A percentile compares a stretch with the other conserved stretches of the same genome.
phyloP scores from a whole-genome alignment of 2,888 invertebrate species.

The Drosophila bunnanda region DNA sequence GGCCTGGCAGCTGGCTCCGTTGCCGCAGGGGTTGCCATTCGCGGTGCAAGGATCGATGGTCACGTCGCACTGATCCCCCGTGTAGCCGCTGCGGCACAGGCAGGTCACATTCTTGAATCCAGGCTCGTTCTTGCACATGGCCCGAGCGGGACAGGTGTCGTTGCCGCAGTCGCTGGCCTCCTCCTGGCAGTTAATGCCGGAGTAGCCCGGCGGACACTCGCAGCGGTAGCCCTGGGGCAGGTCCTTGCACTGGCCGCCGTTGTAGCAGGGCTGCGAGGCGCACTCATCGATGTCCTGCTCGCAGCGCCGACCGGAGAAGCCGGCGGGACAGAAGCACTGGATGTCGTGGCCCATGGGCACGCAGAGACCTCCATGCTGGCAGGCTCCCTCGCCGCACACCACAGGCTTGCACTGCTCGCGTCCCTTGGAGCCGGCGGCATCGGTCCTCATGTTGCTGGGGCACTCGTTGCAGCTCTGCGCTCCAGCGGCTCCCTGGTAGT shows the following conservation, averaged over 20 bases:
- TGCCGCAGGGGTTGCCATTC: constrained; percentile 95
- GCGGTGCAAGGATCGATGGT: constrained; percentile 96
- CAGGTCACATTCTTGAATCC: constrained; percentile 96
- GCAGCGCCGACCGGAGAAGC: constrained; percentile 96
- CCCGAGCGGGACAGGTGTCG: constrained; percentile 96
- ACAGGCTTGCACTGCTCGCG: constrained; percentile 94
- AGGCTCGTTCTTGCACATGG: constrained; percentile 98
- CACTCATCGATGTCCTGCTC: constrained; percentile 98
- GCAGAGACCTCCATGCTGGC: constrained; percentile 96
- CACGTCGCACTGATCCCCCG: constrained; percentile 95
- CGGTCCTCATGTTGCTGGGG: constrained; percentile 95
- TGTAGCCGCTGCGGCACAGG: constrained; percentile 96
- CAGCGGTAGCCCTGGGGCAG: constrained; percentile 96
- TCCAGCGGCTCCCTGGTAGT: constrained; percentile 94
- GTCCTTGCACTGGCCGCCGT: constrained; percentile 96
- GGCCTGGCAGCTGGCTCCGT: constrained; percentile 95
- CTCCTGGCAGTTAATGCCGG: constrained; percentile 97
- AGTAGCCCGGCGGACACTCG: constrained; percentile 93
- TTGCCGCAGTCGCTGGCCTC: constrained; percentile 94
- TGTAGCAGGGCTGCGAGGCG: constrained; percentile 96
- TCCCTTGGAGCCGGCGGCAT: constrained; percentile 91
- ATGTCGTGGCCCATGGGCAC: constrained; percentile 94
- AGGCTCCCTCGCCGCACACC: constrained; percentile 93
- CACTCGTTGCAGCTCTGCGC: constrained; percentile 95
- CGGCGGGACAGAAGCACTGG: constrained; percentile 97